Evolutionary conservation across 2,113 vertebrate species (phyloP).

Genomic region (Eonycteris spelaea): DNA sequence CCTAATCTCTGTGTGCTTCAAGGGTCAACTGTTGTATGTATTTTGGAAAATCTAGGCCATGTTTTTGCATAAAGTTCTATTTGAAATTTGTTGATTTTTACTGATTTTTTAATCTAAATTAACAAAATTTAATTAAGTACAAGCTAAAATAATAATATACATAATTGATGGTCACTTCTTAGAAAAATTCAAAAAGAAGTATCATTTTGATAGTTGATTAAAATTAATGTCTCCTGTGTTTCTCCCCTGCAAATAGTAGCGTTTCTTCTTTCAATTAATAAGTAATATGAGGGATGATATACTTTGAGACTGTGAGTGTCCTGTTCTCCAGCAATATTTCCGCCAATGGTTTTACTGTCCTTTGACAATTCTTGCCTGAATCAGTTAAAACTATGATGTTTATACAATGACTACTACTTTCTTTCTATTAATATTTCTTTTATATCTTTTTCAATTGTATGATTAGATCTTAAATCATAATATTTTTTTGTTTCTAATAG

Average conservation of each 20-base stretch:
- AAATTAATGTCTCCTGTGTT: not conserved
- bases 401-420: not conserved
- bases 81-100: not conserved
- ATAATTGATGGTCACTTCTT: not conserved
- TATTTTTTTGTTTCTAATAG: not conserved
- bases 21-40: too few species aligned
- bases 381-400: not conserved
- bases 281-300: not conserved
- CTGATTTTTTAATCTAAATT: too few species aligned
- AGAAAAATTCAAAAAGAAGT: not conserved
- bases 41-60: not conserved
- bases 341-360: not conserved
- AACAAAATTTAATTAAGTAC: too few species aligned
- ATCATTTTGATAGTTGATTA: constrained; percentile 17
- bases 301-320: not conserved
- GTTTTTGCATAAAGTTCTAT: not conserved
- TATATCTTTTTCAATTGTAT: not conserved
- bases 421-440: not conserved
- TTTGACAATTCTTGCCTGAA: not conserved
- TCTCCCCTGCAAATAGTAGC: not conserved
- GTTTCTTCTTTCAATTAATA: constrained; percentile 6
- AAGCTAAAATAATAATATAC: not conserved
- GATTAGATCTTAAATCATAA: not conserved
- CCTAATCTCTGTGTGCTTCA: not conserved
- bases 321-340: not conserved